These are phyloP conservation scores for Girardinus metallicus DNA, from an alignment of 2,797 vertebrate genomes.

Conservation along the genomic window DNA sequence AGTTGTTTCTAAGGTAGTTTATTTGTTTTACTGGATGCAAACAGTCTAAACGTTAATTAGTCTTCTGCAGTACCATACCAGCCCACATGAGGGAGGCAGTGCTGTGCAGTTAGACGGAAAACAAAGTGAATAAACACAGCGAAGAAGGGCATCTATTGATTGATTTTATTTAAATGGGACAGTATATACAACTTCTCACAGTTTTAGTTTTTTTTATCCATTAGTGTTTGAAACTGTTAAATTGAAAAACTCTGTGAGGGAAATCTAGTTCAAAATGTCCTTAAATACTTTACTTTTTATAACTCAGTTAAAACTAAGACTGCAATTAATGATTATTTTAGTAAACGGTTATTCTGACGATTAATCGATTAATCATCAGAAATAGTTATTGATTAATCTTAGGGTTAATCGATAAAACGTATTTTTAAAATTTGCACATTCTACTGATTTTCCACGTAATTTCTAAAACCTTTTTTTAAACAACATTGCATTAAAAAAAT, in stretches of 20 bases:
- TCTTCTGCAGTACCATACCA: constrained; percentile 24
- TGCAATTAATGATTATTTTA: too few species aligned
- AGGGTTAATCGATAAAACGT: too few species aligned
- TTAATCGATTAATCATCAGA: too few species aligned
- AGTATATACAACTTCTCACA: neutral
- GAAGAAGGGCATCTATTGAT: neutral
- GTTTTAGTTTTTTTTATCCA: neutral
- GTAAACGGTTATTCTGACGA: too few species aligned
- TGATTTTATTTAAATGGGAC: too few species aligned
- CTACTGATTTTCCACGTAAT: too few species aligned
- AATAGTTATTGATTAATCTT: too few species aligned
- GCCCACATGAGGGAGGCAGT: constrained; percentile 46
- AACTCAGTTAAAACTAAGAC: neutral
- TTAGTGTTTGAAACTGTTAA: neutral
- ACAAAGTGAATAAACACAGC: neutral
- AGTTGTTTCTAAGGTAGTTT: neutral
- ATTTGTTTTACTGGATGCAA: neutral
- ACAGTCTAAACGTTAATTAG: neutral
- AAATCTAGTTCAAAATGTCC: neutral
- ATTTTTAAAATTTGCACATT: too few species aligned
- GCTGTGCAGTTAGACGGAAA: neutral
- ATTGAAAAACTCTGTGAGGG: neutral
- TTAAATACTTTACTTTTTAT: neutral
- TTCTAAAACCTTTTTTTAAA: too few species aligned
- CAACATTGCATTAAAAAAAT: too few species aligned